phyloP scores from a whole-genome alignment of 2,797 vertebrate genomes.

The Macrochelys suwanniensis region DNA sequence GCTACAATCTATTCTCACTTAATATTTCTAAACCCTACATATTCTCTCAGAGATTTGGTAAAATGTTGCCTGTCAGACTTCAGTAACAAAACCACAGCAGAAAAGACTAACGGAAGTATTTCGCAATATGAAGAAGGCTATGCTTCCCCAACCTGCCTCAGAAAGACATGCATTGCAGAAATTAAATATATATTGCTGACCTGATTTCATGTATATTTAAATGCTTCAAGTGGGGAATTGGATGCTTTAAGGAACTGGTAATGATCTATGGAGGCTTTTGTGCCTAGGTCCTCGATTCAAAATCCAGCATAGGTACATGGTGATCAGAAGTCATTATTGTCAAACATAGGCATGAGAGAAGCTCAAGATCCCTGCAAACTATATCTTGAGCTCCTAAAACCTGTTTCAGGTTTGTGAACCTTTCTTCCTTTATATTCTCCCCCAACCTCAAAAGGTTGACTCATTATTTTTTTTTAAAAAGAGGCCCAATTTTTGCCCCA shows the following conservation, averaged over 20 bases:
- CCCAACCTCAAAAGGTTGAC: neutral
- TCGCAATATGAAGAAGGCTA: neutral
- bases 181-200: neutral
- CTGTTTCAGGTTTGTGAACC: neutral
- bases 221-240: neutral
- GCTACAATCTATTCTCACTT: constrained; percentile 6
- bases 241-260: neutral
- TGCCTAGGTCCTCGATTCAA: neutral
- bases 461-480: neutral
- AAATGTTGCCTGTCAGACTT: neutral
- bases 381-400: neutral
- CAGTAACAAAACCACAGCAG: neutral
- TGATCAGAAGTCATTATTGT: neutral
- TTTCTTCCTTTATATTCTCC: neutral
- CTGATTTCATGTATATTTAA: neutral
- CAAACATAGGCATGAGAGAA: neutral
- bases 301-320: neutral
- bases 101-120: neutral
- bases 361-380: neutral
- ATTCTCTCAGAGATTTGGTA: neutral
- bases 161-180: neutral
- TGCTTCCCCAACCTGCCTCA: neutral
- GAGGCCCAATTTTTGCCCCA: neutral
- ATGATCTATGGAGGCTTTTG: neutral
- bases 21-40: neutral